Base-by-base conservation (phyloP, 2,888 invertebrate species). In the Aproaerema taeniolella region DNA sequence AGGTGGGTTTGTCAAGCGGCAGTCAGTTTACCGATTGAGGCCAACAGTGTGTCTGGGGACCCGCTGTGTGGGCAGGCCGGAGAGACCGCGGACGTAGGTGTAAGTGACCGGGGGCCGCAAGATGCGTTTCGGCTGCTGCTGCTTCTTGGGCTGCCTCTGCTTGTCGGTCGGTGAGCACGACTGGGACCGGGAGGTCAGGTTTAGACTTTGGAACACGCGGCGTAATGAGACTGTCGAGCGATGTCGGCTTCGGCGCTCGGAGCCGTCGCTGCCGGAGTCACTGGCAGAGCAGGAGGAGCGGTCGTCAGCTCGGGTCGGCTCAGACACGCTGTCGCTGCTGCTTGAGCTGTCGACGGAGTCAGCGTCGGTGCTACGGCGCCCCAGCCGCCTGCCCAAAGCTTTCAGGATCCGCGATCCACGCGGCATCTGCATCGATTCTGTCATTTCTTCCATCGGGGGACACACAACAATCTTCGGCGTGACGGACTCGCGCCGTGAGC, bases 31-130 rank as follows among this genome's bases (percentile, higher is more conserved):
- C 58, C 83, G 82, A 60, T 85, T 72, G 16, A 82, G 67, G 24
- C 85, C 82, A 4, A 82, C 81, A 32, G 73, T 58, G 52, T 77
- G 89, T 46, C 91, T 88, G 0, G 95, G 94, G 13, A 95, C 91
- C 60, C 95, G 88, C 66, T 94, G 94, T 1, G 94, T 95, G 5
- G 95, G 94, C 39, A 95, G 77, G 7, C 95, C 95, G 6, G 94
- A 94, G 48, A 94, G 88, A 31, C 95, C 95, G 49, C 91, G 91
- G 1, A 93, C 91, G 70, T 95, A 95, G 6, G 93, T 93, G 70
- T 95, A 94, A 0, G 91, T 89, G 8, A 94, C 91, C 1, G 95
- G 95, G 36, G 93, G 89, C 26, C 95, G 88, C 6, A 95, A 85
- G 46, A 95, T 95, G 53, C 92, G 89, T 64, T 93, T 93, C 1